Evolutionary conservation across 2,888 invertebrate species (phyloP).

Genomic region (Hybos culiciformis): DNA sequence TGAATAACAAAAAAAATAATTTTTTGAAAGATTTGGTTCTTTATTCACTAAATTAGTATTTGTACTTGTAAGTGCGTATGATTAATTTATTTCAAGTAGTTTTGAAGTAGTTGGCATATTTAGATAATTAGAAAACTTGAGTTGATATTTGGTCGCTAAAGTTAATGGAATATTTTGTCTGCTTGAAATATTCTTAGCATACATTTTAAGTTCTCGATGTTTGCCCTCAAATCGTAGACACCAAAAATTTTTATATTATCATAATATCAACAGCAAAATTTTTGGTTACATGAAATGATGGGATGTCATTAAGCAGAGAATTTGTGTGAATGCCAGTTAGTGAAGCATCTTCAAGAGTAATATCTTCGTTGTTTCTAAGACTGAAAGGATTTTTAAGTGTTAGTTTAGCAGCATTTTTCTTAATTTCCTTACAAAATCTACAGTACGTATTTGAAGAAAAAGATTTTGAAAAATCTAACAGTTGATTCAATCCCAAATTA

Average conservation of each 20-base stretch:
- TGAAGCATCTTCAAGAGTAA: conserved; percentile 1
- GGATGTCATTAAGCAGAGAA: conserved; percentile 8
- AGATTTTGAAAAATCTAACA: conserved; percentile 6
- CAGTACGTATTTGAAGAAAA: conserved; percentile 8
- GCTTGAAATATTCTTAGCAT: conserved; percentile 1
- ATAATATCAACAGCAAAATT: too few relatives aligned
- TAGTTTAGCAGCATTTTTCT: neutral
- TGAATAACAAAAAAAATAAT: neutral
- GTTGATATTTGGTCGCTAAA: conserved; percentile 5
- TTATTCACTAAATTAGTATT: neutral
- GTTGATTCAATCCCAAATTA: conserved; percentile 6
- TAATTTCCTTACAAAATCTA: conserved; percentile 7
- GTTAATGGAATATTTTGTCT: conserved; percentile 4
- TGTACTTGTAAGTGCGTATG: neutral
- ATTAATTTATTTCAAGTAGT: neutral
- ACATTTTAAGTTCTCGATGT: conserved; percentile 6
- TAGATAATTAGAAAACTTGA: neutral
- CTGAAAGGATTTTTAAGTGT: conserved; percentile 3
- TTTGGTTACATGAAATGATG: too few relatives aligned
- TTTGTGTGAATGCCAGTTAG: conserved; percentile 3
- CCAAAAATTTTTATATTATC: neutral
- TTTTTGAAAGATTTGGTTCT: neutral
- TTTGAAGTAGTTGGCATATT: neutral
- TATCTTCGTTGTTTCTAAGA: conserved; percentile 4
- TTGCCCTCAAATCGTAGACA: conserved; percentile 4